phyloP scores from a whole-genome alignment of 2,113 vertebrate genomes.

The Clupea harengus region DNA sequence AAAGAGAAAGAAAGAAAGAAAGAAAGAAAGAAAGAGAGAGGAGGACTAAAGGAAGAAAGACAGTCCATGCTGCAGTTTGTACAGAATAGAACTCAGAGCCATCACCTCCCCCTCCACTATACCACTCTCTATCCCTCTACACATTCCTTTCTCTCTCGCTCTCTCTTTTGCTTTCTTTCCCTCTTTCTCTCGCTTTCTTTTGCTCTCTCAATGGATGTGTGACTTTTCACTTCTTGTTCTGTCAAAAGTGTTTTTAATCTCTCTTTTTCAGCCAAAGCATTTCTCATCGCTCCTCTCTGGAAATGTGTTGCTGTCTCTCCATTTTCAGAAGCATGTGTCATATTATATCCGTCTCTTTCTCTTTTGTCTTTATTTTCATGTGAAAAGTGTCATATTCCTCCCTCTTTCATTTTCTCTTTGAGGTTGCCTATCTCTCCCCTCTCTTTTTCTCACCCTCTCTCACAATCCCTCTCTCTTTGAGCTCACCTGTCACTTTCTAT shows the following conservation, averaged over 20 bases:
- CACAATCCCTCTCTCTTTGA: not conserved
- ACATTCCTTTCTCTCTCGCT: not conserved
- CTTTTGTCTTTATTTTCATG: not conserved
- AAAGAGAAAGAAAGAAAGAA: not conserved
- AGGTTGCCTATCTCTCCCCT: not conserved
- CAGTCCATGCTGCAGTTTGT: not conserved
- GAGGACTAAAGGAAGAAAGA: not conserved
- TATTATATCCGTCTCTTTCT: not conserved
- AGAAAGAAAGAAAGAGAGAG: not conserved
- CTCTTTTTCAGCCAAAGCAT: not conserved
- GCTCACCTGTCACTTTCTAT: slow-evolving; percentile 8
- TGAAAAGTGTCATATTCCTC: not conserved
- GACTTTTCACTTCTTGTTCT: not conserved
- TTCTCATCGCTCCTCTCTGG: not conserved
- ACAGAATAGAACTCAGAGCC: not conserved
- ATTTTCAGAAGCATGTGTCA: not conserved
- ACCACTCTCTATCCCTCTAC: not conserved
- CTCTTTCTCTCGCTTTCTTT: not conserved
- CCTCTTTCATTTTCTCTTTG: not conserved
- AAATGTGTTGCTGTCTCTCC: not conserved
- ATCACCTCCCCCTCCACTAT: not conserved
- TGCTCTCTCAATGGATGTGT: not conserved
- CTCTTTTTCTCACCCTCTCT: not conserved
- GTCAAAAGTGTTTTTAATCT: not conserved
- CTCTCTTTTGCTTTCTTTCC: not conserved